A percentile compares a stretch with the other conserved stretches of the same genome.
Evolutionary conservation across 2,797 vertebrate species (phyloP).

Genomic region (Steatocranus sp.): DNA sequence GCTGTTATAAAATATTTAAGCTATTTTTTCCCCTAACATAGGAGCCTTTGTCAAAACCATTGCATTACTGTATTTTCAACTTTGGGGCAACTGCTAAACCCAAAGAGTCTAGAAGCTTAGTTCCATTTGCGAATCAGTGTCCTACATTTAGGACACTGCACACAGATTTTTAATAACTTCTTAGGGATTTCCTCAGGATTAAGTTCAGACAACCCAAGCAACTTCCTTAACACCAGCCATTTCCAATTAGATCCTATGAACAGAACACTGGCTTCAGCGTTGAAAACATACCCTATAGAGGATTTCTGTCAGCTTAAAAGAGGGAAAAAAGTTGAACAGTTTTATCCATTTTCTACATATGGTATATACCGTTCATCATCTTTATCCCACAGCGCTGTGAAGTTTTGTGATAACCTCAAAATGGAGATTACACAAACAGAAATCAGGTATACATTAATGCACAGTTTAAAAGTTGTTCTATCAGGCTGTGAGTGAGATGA

Average conservation of each 20-base stretch:
- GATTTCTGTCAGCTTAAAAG: constrained; percentile 48
- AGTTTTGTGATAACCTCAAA: not conserved
- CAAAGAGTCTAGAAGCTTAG: constrained; percentile 28
- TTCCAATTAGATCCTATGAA: constrained; percentile 68
- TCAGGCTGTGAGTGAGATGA: constrained; percentile 33
- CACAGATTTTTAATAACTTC: constrained; percentile 59
- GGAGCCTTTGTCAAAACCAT: not conserved
- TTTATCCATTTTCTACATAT: constrained; percentile 8
- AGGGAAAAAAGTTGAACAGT: constrained; percentile 15
- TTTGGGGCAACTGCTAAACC: constrained; percentile 6
- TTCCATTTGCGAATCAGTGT: constrained; percentile 42
- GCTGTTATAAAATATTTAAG: not conserved
- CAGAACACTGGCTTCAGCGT: constrained; percentile 57
- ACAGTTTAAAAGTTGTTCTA: not conserved
- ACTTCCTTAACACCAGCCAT: constrained; percentile 58
- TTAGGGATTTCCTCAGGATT: constrained; percentile 62
- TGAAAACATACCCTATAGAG: constrained; percentile 50
- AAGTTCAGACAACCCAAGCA: constrained; percentile 55
- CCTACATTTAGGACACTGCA: constrained; percentile 48
- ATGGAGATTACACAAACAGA: not conserved
- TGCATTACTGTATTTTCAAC: constrained; percentile 15
- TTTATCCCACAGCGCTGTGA: not conserved
- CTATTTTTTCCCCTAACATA: not conserved
- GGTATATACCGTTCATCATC: not conserved
- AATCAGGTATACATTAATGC: not conserved